A percentile compares a stretch with the other conserved stretches of the same genome.
These are phyloP conservation scores for Amitus sp. DNA, from an alignment of 2,888 invertebrate genomes.

Conservation along the genomic window DNA sequence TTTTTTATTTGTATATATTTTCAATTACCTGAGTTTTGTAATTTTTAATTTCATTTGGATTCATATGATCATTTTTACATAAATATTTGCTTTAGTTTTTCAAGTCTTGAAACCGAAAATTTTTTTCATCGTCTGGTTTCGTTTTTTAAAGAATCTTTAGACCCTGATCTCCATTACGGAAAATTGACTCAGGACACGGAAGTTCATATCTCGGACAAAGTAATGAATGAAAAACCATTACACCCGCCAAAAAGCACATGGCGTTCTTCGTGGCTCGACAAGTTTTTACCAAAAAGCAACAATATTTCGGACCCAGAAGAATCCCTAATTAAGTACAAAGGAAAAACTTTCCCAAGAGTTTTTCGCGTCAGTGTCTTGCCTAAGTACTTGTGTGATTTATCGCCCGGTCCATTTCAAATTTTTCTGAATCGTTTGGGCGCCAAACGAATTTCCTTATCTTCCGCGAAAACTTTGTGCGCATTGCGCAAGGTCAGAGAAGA, in stretches of 20 bases:
- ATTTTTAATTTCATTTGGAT: no score
- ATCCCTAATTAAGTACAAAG: conserved; percentile 19
- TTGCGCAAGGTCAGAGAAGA: conserved; percentile 50
- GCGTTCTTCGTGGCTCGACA: neutral
- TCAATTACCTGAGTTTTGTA: no score
- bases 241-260: no score
- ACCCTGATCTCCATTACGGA: conserved; percentile 69
- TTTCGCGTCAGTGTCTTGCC: conserved; percentile 43
- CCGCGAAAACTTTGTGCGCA: conserved; percentile 43
- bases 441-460: conserved; percentile 30
- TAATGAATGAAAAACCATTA: conserved; percentile 7
- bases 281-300: conserved; percentile 1
- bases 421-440: conserved; percentile 57
- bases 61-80: no score
- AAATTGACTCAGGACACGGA: conserved; percentile 71
- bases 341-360: conserved; percentile 21
- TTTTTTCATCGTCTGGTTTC: conserved; percentile 4
- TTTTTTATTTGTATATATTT: no score
- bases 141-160: conserved; percentile 66
- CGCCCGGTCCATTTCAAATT: conserved; percentile 60
- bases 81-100: no score
- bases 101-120: no score
- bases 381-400: conserved; percentile 21
- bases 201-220: conserved; percentile 54
- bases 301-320: neutral